Percentiles rank a stretch among this genome's conserved stretches.
Conservation (phyloP, 23 tunicate species). For the Trididemnum clinides region DNA sequence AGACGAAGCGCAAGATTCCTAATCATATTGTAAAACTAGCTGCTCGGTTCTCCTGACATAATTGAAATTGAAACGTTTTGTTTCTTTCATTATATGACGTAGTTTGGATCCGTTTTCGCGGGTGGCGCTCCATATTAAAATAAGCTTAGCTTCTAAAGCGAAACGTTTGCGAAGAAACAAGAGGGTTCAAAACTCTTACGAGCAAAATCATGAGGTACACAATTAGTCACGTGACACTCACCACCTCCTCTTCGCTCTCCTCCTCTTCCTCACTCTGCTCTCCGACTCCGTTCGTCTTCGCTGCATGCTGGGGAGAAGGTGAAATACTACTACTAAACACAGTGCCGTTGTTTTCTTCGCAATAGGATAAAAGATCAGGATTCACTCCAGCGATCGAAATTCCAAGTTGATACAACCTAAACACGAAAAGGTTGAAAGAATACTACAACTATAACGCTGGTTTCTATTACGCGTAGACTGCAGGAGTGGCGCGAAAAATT, state of each 20-base stretch:
- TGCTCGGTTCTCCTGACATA: no score
- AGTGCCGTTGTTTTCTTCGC: conserved; percentile 72
- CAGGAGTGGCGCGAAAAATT: no score
- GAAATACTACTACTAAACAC: conserved; percentile 60
- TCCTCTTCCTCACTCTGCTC: conserved; percentile 39
- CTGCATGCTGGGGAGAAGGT: conserved; percentile 59
- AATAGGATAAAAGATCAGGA: conserved; percentile 21
- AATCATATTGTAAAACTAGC: no score
- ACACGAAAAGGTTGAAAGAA: neutral
- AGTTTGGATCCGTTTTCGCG: no score
- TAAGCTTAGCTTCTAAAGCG: no score
- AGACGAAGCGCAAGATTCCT: conserved; percentile 20
- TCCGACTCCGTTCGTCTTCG: conserved; percentile 45
- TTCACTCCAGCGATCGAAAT: conserved; percentile 23
- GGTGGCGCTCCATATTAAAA: no score
- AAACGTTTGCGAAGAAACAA: no score
- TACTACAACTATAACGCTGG: neutral
- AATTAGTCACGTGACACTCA: no score
- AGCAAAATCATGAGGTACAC: no score
- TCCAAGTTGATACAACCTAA: conserved; percentile 77
- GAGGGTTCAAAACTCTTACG: no score
- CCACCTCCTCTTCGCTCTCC: conserved; percentile 41
- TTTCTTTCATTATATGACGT: no score
- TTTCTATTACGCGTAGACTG: neutral
- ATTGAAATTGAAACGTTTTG: no score